These are phyloP conservation scores for Pseudomyrmex gracilis DNA, from an alignment of 1,140 invertebrate species.

Conservation along the genomic window DNA sequence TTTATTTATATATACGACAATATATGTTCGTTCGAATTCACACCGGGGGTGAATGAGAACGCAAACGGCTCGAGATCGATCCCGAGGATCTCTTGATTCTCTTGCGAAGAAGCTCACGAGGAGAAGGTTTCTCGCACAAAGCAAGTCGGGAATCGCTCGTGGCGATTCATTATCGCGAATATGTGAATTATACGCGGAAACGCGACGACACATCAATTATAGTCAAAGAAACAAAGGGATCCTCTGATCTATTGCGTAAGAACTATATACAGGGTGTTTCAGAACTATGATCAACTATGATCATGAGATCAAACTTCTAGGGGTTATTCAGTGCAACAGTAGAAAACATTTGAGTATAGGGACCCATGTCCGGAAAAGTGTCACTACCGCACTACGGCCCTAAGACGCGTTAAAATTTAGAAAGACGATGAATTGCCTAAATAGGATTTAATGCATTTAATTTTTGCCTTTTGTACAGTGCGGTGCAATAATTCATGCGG, in stretches of 20 bases:
- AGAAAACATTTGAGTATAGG: too few species aligned
- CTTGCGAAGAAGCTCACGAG: not conserved
- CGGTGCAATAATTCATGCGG: too few species aligned
- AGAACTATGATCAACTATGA: too few species aligned
- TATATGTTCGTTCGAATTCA: slow-evolving; percentile 44
- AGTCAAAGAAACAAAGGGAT: slow-evolving; percentile 6
- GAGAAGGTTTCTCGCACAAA: slow-evolving; percentile 2
- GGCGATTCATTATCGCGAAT: slow-evolving; percentile 36
- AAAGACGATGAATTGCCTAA: too few species aligned
- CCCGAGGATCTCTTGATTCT: slow-evolving; percentile 26
- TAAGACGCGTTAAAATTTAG: too few species aligned
- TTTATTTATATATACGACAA: slow-evolving; percentile 55
- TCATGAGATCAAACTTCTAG: too few species aligned
- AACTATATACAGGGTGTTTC: too few species aligned
- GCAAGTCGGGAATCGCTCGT: slow-evolving; percentile 2
- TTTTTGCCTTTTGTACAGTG: too few species aligned
- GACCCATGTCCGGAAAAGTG: too few species aligned
- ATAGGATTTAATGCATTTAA: too few species aligned
- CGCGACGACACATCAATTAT: slow-evolving; percentile 7
- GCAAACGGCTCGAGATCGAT: slow-evolving; percentile 23
- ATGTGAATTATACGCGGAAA: not conserved
- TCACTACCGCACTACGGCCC: too few species aligned
- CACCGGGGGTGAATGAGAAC: slow-evolving; percentile 1
- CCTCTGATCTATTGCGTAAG: not conserved
- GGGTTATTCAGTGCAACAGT: too few species aligned